A percentile compares a stretch with the other conserved stretches of the same genome.
Conservation (phyloP, 2,797 vertebrate genomes). For the Selene dorsalis region DNA sequence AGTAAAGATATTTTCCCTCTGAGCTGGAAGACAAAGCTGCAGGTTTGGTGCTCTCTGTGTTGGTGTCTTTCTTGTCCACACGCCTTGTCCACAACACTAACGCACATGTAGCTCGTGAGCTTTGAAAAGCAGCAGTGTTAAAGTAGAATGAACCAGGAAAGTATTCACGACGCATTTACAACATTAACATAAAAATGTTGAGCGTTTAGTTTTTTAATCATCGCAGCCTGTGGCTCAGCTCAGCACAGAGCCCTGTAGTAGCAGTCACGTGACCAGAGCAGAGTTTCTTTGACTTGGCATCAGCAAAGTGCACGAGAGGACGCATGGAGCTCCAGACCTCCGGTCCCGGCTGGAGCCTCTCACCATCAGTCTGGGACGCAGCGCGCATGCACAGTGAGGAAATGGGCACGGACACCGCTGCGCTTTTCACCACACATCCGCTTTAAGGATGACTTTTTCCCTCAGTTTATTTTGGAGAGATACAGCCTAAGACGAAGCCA, state of each 20-base stretch:
- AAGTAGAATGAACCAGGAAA: background rate
- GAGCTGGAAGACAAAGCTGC: background rate
- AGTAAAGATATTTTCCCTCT: background rate
- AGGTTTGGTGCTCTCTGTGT: background rate
- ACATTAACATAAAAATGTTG: background rate
- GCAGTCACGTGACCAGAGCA: slow-evolving; percentile 65
- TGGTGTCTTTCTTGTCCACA: background rate
- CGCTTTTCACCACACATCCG: background rate
- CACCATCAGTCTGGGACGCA: slow-evolving; percentile 14
- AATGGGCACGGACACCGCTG: background rate
- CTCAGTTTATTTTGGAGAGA: background rate
- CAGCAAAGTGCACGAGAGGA: slow-evolving; percentile 28
- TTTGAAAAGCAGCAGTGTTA: background rate
- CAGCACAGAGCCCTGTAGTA: background rate
- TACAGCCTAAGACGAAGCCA: background rate
- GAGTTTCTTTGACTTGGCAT: slow-evolving; percentile 22
- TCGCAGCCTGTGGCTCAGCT: background rate
- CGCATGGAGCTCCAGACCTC: slow-evolving; percentile 16
- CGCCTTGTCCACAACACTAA: no score
- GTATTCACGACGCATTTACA: background rate
- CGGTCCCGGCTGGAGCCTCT: slow-evolving; percentile 18
- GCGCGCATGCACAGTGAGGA: slow-evolving; percentile 24
- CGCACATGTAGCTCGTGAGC: no score
- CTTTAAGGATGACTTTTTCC: background rate
- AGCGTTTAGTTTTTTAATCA: background rate